A percentile compares a stretch with the other conserved stretches of the same genome.
Evolutionary conservation across 2,797 vertebrate genomes (phyloP).

Genomic region (Takifugu rubripes): DNA sequence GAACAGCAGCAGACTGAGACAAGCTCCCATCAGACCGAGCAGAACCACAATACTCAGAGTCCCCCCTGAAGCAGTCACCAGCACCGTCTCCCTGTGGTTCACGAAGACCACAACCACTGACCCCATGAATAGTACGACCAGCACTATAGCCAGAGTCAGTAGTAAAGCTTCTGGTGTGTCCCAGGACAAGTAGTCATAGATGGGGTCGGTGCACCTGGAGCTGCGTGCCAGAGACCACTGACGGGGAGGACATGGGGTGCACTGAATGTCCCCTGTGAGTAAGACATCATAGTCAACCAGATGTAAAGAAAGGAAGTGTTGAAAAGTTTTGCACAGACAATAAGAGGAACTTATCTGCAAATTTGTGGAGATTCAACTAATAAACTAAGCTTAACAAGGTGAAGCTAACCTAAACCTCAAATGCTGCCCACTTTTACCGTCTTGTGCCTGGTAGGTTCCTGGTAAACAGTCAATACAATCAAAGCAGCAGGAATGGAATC

Average conservation of each 20-base stretch:
- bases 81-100: constrained; percentile 59
- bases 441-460: constrained; percentile 75
- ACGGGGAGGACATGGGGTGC: constrained; percentile 65
- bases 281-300: constrained; percentile 1
- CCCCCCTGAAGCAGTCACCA: constrained; percentile 80
- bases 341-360: no score
- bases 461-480: constrained; percentile 84
- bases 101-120: constrained; percentile 68
- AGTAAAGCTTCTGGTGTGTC: constrained; percentile 45
- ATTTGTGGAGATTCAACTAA: no score
- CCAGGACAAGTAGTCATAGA: constrained; percentile 76
- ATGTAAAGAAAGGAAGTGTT: no score
- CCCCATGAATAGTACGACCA: constrained; percentile 56
- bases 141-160: constrained; percentile 52
- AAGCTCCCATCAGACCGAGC: constrained; percentile 68
- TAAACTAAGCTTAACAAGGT: no score
- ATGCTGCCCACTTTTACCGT: constrained; percentile 63
- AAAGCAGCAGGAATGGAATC: constrained; percentile 90
- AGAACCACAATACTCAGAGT: constrained; percentile 67
- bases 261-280: constrained; percentile 72
- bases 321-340: no score
- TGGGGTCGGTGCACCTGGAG: constrained; percentile 70
- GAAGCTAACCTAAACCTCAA: not conserved
- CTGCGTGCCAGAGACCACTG: constrained; percentile 78
- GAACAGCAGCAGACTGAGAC: constrained; percentile 75